Evolutionary conservation across 2,797 vertebrate species (phyloP), one percentile per base, ranked within the genome.

Genomic region (Molossus alvarezi): DNA sequence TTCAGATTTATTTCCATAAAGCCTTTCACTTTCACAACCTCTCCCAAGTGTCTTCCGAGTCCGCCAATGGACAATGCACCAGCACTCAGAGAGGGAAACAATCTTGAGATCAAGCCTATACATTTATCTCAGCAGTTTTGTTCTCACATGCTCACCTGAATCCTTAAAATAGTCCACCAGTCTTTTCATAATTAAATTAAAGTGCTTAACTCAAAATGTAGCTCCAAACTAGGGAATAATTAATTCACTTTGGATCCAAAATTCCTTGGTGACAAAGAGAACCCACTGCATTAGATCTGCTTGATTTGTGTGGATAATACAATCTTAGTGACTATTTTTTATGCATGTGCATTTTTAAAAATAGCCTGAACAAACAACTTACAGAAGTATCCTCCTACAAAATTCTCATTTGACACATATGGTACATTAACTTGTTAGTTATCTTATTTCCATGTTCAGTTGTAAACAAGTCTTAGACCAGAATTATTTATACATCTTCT

Each of bases 401-500:
- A 94, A 72, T 92, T 88, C 80, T 90, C 62, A 57, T 21, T 58
- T 94, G 82, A 45, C 80, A 92, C 81, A 64, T 75, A 80, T 6
- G 55, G n/a, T 33, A 95, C 25, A 77, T 17, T 87, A 62, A 73
- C 57, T 84, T 81, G 25, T 71, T 53, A 58, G 79, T 86, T 92
- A 41, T 55, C 79, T 94, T 92, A 81, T 77, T 96, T 94, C 85
- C 23, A 85, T 3, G 27, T 60, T 83, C 76, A 41, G 25, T 6
- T 80, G 60, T 41, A 95, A 95, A 65, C 71, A 94, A 29, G 73
- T 91, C 90, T 79, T 12, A 71, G 62, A 76, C 58, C 73, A 93
- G 75, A 55, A 75, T 89, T 94, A 89, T 48, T 67, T 75, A 62
- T 4, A 69, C 45, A 62, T 62, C 33, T 64, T 64, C 81, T 73